These are phyloP conservation scores for Mantis religiosa DNA, from an alignment of 2,888 invertebrate species.

Conservation along the genomic window DNA sequence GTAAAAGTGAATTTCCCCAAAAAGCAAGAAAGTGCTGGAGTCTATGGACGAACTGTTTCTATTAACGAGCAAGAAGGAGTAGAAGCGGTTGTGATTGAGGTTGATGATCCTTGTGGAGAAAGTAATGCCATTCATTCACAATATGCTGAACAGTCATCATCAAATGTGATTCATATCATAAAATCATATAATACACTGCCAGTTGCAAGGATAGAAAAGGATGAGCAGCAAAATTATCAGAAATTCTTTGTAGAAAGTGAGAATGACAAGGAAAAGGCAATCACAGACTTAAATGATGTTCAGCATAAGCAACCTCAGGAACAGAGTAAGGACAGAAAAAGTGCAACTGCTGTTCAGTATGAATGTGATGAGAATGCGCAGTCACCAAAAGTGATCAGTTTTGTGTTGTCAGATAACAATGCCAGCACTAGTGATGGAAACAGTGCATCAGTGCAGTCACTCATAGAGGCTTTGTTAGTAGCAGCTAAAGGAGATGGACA, in stretches of 20 bases:
- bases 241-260: neutral
- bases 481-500: slow-evolving; percentile 26
- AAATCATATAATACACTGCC: neutral
- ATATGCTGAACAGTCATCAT: neutral
- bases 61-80: neutral
- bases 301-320: neutral
- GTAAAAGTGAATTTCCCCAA: slow-evolving; percentile 1
- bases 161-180: slow-evolving; percentile 2
- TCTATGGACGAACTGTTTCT: neutral
- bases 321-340: neutral
- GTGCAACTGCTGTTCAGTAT: slow-evolving; percentile 3
- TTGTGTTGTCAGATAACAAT: slow-evolving; percentile 25
- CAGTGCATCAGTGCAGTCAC: slow-evolving; percentile 28
- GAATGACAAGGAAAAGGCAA: neutral
- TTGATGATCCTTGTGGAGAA: neutral
- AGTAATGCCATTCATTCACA: neutral
- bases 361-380: slow-evolving; percentile 7
- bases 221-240: neutral
- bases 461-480: slow-evolving; percentile 32
- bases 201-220: neutral
- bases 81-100: slow-evolving; percentile 20
- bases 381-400: slow-evolving; percentile 26
- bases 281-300: neutral
- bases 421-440: slow-evolving; percentile 20
- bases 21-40: neutral